Evolutionary conservation across 2,797 vertebrate species (phyloP).

Genomic region (Fundulus diaphanus): DNA sequence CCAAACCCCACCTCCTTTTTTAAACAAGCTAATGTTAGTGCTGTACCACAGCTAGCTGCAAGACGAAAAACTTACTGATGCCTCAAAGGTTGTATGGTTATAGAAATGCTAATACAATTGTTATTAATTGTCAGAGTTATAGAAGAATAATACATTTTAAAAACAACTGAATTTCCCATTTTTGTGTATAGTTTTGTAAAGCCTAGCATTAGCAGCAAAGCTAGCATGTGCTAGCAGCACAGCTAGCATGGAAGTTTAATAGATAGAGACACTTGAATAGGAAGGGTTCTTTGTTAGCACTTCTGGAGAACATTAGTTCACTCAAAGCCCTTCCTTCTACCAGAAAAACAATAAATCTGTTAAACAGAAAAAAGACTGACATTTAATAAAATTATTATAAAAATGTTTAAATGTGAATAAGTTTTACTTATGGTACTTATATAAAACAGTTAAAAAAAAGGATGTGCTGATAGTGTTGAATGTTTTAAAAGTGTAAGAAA

Average conservation of each 20-base stretch:
- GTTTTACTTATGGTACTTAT: too few relatives aligned
- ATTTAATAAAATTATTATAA: too few relatives aligned
- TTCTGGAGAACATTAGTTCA: neutral
- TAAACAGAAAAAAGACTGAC: too few relatives aligned
- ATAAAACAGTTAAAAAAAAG: too few relatives aligned
- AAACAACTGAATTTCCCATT: neutral
- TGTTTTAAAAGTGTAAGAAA: too few relatives aligned
- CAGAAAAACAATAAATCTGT: neutral
- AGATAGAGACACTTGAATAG: too few relatives aligned
- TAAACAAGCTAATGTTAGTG: neutral
- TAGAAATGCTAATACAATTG: neutral
- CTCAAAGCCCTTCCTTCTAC: neutral
- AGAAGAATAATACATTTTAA: neutral
- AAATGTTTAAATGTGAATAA: too few relatives aligned
- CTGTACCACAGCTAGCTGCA: neutral
- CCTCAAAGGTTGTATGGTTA: neutral
- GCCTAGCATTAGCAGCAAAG: too few relatives aligned
- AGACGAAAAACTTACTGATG: neutral
- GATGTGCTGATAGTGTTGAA: too few relatives aligned
- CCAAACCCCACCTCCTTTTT: neutral
- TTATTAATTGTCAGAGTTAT: neutral
- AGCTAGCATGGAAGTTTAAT: neutral
- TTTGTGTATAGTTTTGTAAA: too few relatives aligned
- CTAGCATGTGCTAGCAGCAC: neutral
- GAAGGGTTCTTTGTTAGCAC: neutral